phyloP scores from a whole-genome alignment of 2,888 invertebrate species.

The Meteorus cinctellus region DNA sequence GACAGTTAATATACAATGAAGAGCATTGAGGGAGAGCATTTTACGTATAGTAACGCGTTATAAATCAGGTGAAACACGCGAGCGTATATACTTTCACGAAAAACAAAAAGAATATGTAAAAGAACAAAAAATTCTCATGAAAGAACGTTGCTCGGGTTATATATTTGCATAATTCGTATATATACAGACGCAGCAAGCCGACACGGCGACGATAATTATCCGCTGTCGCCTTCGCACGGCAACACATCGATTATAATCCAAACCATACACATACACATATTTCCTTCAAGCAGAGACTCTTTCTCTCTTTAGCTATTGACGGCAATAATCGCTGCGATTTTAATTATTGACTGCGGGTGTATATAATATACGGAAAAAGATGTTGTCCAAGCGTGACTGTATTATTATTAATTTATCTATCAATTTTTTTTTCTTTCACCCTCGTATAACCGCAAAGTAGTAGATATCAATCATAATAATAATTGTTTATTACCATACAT shows the following conservation, averaged over 20 bases:
- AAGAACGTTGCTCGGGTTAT: slow-evolving; percentile 30
- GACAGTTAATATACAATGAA: slow-evolving; percentile 18
- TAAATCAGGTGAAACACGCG: slow-evolving; percentile 26
- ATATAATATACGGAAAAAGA: slow-evolving; percentile 18
- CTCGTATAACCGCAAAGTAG: slow-evolving; percentile 6
- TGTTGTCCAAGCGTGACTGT: slow-evolving; percentile 28
- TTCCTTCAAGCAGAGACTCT: background rate
- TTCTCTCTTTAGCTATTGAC: background rate
- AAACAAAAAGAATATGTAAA: slow-evolving; percentile 7
- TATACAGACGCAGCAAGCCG: slow-evolving; percentile 26
- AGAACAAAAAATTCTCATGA: slow-evolving; percentile 23
- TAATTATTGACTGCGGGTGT: slow-evolving; percentile 31
- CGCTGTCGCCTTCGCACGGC: slow-evolving; percentile 34
- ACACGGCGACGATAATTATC: slow-evolving; percentile 41
- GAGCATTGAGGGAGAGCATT: background rate
- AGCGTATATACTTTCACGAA: slow-evolving; percentile 12
- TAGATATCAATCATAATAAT: slow-evolving; percentile 27
- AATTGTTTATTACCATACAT: slow-evolving; percentile 20
- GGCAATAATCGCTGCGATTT: slow-evolving; percentile 37
- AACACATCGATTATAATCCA: slow-evolving; percentile 39
- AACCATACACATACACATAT: background rate
- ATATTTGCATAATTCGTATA: slow-evolving; percentile 41
- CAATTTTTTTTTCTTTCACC: slow-evolving; percentile 20
- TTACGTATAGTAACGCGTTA: slow-evolving; percentile 6
- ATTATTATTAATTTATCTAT: slow-evolving; percentile 23